Base-by-base conservation (phyloP, 1,140 invertebrate genomes). In the Gryon sp. region DNA sequence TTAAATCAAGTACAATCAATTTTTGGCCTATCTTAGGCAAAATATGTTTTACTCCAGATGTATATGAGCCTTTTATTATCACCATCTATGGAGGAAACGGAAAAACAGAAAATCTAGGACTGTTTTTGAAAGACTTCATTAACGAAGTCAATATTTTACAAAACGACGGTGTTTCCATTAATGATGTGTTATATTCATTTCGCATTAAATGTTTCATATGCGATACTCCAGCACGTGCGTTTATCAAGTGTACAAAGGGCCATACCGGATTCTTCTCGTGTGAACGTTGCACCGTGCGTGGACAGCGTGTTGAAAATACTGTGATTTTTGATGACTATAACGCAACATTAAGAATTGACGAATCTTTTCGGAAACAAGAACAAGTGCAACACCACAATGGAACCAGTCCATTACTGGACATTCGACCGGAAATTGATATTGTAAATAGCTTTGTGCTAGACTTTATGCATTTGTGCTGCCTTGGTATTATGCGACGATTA, bases 11-110 rank as follows among this genome's bases (percentile, higher is more conserved):
- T 12, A 8, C n/a, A 1, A 18, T 18, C 2, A 22, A 78, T 20
- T 50, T 66, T 34, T 73, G 75, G 68, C 57, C 59, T 22, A 55
- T 78, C 18, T 15, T 46, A 20, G 26, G 43, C 11, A 46, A 46
- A 28, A 7, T 46, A 24, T 5, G 9, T 46, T 46, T 28, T 28
- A 12, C 26, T 15, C 43, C 20, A 1, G 43, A 46, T 15, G n/a
- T 46, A 4, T 46, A 46, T 43, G 32, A 69, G 12, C 57, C 69
- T 11, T 74, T 74, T 46, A 19, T 18, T 20, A 30, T 74, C 6
- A 63, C 57, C 5, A 28, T 74, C 7, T 65, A 52, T 60, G 9
- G 15, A 20, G 62, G 69, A 15, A 9, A 60, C 9, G 24, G 32
- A 7, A 72, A 72, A 36, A 60, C 66, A 7, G 24, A 65, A 8